Conservation (phyloP, 2,113 vertebrate species). For the Protobothrops flavoviridis region DNA sequence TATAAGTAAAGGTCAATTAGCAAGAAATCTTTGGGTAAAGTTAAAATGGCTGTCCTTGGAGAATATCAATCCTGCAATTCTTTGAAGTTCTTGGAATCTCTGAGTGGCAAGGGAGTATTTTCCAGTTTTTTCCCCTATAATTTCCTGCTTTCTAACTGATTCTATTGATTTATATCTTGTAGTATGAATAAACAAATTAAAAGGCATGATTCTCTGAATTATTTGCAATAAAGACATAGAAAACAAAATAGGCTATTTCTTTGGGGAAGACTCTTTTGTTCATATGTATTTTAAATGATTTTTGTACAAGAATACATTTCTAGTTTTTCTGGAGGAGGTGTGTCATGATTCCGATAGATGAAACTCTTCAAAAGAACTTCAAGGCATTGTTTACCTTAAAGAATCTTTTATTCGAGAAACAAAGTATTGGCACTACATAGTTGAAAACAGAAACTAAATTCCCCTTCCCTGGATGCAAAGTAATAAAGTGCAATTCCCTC, state of each 20-base stretch:
- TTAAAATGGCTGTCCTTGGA: slow-evolving; percentile 27
- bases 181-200: neutral
- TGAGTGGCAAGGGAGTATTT: neutral
- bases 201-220: neutral
- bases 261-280: neutral
- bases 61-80: neutral
- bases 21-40: neutral
- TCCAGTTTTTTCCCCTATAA: neutral
- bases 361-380: too few species aligned
- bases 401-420: too few species aligned
- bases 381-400: too few species aligned
- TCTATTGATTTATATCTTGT: neutral
- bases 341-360: too few species aligned
- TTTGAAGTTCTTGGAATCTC: slow-evolving; percentile 10
- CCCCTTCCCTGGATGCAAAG: too few species aligned
- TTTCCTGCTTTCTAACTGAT: slow-evolving; percentile 10
- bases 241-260: neutral
- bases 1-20: slow-evolving; percentile 7
- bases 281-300: neutral
- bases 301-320: neutral
- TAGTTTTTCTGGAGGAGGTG: neutral
- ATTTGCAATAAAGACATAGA: neutral
- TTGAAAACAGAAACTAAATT: too few species aligned
- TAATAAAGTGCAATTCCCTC: too few species aligned
- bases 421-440: too few species aligned